A percentile compares a stretch with the other conserved stretches of the same genome.
phyloP scores from a whole-genome alignment of 1,140 invertebrate genomes.

The Aphaenogaster ashmeadi region DNA sequence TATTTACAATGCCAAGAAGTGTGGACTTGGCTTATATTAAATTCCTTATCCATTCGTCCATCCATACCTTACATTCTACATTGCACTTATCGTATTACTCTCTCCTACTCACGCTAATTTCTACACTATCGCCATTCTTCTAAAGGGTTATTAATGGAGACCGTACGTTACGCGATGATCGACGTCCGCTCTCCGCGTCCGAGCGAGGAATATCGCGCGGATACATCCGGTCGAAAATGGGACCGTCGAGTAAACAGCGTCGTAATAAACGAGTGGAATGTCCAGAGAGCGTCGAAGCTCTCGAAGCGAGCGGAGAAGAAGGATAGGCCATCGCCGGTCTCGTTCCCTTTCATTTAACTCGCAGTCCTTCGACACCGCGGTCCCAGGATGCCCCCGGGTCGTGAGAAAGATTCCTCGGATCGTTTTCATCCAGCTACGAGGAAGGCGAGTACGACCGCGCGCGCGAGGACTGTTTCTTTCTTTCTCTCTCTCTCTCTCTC shows the following conservation, averaged over 20 bases:
- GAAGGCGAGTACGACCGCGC: conserved; percentile 41
- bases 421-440: conserved; percentile 68
- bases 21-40: too few relatives aligned
- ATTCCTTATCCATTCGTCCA: too few relatives aligned
- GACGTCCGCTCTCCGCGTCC: background rate
- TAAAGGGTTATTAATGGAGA: background rate
- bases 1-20: too few relatives aligned
- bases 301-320: background rate
- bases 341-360: conserved; percentile 44
- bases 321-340: conserved; percentile 1
- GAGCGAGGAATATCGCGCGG: background rate
- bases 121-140: too few relatives aligned
- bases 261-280: conserved; percentile 25
- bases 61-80: too few relatives aligned
- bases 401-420: conserved; percentile 72
- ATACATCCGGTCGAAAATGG: background rate
- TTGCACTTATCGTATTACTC: too few relatives aligned
- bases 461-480: conserved; percentile 46
- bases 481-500: background rate
- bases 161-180: background rate
- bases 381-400: conserved; percentile 66
- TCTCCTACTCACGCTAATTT: too few relatives aligned
- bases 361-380: conserved; percentile 60
- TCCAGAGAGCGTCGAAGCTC: background rate
- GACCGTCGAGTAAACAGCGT: conserved; percentile 24